These are phyloP conservation scores for Megaustenia siamemsis DNA, from an alignment of 2,888 invertebrate genomes.

Conservation along the genomic window DNA sequence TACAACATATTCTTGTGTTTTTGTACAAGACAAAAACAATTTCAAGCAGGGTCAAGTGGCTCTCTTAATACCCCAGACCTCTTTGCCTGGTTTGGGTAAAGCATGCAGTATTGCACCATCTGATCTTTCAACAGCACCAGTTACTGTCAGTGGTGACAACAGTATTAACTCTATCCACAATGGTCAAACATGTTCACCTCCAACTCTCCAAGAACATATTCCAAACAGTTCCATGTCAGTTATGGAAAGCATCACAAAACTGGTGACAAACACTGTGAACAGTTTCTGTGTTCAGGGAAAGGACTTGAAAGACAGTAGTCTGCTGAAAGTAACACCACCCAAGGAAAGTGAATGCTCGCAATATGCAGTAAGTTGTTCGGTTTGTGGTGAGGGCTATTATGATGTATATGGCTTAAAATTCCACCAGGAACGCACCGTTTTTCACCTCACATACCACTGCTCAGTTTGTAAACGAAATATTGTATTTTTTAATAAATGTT, in stretches of 20 bases:
- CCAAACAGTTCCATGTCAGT: neutral
- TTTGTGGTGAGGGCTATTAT: slow-evolving; percentile 43
- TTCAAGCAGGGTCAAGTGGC: neutral
- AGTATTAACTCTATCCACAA: neutral
- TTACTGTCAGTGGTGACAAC: neutral
- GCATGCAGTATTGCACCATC: neutral
- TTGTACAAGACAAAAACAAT: neutral
- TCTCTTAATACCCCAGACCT: slow-evolving; percentile 22
- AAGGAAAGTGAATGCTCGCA: neutral
- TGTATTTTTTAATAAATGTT: slow-evolving; percentile 46
- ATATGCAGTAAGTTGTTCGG: neutral
- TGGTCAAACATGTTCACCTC: neutral
- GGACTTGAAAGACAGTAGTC: neutral
- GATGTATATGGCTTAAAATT: slow-evolving; percentile 12
- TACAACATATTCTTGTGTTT: slow-evolving; percentile 23
- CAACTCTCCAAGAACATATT: neutral
- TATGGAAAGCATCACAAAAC: neutral
- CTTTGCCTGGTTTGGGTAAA: slow-evolving; percentile 10
- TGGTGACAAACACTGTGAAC: slow-evolving; percentile 16
- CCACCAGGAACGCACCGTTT: slow-evolving; percentile 20
- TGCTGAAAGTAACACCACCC: neutral
- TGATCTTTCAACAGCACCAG: neutral
- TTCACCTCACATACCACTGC: slow-evolving; percentile 22
- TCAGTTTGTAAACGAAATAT: neutral
- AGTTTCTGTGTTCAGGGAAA: neutral